Percentiles rank a stretch among this genome's conserved stretches.
Conservation (phyloP, 2,113 vertebrate genomes). For the Colius striatus region DNA sequence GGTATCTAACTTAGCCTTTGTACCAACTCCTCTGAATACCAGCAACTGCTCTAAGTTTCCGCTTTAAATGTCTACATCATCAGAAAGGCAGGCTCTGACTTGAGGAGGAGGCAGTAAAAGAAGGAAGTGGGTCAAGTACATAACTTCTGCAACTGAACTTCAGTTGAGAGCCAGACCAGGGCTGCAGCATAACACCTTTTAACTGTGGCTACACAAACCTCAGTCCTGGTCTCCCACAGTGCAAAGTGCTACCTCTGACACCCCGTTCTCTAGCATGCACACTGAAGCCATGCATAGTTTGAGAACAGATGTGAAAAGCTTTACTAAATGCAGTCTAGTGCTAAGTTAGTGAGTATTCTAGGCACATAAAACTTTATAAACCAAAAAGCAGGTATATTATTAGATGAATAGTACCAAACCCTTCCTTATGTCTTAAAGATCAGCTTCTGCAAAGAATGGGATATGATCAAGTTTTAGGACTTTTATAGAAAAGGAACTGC, state of each 20-base stretch:
- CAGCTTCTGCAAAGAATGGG: neutral
- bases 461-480: neutral
- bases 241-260: neutral
- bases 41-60: neutral
- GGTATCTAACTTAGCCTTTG: neutral
- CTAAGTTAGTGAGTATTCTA: neutral
- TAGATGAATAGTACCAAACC: neutral
- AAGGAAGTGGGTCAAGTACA: neutral
- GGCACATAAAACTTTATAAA: neutral
- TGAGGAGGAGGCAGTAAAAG: neutral
- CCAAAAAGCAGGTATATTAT: neutral
- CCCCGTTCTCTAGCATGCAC: fast-evolving
- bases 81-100: neutral
- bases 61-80: neutral
- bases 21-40: neutral
- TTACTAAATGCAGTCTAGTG: neutral
- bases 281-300: neutral
- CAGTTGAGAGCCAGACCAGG: neutral
- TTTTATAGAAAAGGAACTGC: neutral
- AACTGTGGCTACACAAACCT: neutral
- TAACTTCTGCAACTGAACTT: neutral
- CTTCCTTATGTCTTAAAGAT: neutral
- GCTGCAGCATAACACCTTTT: neutral
- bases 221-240: neutral
- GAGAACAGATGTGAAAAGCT: neutral